Evolutionary conservation across 1,140 invertebrate species (phyloP).

Genomic region (Fopius arisanus): DNA sequence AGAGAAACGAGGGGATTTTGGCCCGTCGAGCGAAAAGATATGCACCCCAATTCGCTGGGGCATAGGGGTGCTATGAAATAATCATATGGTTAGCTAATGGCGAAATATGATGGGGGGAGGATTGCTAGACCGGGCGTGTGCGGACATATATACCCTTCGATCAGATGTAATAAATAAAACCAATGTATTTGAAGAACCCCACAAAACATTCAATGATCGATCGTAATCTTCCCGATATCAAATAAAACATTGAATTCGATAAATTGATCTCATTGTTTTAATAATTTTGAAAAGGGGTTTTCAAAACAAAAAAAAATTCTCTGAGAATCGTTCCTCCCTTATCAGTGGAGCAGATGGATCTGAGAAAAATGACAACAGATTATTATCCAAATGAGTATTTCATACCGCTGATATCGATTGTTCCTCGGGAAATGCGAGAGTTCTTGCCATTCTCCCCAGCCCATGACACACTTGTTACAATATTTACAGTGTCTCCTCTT

Average conservation of each 20-base stretch:
- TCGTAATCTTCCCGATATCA: not conserved
- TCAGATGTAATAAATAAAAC: constrained; percentile 61
- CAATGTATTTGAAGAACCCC: constrained; percentile 57
- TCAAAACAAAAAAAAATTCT: too few species aligned
- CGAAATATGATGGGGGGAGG: constrained; percentile 46
- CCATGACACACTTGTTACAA: constrained; percentile 63
- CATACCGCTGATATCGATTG: constrained; percentile 44
- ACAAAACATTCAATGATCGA: constrained; percentile 55
- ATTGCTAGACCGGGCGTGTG: constrained; percentile 49
- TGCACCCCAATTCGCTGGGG: constrained; percentile 49
- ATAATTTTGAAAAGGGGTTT: too few species aligned
- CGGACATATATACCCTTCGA: constrained; percentile 19
- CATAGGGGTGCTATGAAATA: constrained; percentile 60
- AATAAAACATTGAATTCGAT: not conserved
- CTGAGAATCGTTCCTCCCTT: too few species aligned
- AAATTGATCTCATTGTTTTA: too few species aligned
- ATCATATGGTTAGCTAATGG: constrained; percentile 66
- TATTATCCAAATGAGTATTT: constrained; percentile 26
- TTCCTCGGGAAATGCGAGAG: constrained; percentile 10
- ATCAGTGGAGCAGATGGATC: too few species aligned
- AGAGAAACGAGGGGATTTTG: not conserved
- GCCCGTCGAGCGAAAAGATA: constrained; percentile 50
- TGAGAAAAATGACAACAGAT: constrained; percentile 29
- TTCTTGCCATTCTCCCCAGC: not conserved
- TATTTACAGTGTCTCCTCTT: constrained; percentile 60